Conservation (phyloP, 2,888 invertebrate species). For the Deroplatys truncata region DNA sequence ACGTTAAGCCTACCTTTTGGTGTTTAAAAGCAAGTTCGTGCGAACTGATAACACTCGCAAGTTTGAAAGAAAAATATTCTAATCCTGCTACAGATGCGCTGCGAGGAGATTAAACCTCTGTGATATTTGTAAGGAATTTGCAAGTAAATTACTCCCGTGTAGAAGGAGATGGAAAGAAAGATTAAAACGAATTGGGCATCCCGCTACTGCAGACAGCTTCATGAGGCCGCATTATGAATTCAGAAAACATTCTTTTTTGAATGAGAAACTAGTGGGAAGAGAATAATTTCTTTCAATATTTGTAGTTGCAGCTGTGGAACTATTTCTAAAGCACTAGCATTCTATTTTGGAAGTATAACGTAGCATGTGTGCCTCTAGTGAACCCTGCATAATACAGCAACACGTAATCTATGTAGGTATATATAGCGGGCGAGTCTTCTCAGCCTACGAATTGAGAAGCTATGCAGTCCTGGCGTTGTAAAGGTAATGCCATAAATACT, state of each 20-base stretch:
- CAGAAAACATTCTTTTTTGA: not conserved
- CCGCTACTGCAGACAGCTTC: not conserved
- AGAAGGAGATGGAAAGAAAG: not conserved
- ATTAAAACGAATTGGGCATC: not conserved
- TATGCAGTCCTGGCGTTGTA: too few species aligned
- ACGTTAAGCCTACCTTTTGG: not conserved
- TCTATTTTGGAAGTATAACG: too few species aligned
- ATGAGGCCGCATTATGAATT: not conserved
- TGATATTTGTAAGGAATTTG: not conserved
- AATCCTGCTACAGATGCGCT: not conserved
- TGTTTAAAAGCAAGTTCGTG: not conserved
- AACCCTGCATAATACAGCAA: too few species aligned
- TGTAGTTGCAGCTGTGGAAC: not conserved
- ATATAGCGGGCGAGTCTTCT: too few species aligned
- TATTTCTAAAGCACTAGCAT: not conserved
- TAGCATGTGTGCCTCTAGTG: too few species aligned
- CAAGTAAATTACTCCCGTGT: not conserved
- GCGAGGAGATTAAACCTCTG: not conserved
- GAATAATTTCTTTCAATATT: not conserved
- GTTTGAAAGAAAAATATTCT: not conserved
- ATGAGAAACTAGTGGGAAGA: not conserved
- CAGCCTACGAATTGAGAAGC: too few species aligned
- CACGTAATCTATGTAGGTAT: too few species aligned
- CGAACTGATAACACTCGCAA: not conserved
- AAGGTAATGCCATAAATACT: too few species aligned